Base-by-base conservation (phyloP, 2,113 vertebrate species). In the Gymnarchus niloticus region DNA sequence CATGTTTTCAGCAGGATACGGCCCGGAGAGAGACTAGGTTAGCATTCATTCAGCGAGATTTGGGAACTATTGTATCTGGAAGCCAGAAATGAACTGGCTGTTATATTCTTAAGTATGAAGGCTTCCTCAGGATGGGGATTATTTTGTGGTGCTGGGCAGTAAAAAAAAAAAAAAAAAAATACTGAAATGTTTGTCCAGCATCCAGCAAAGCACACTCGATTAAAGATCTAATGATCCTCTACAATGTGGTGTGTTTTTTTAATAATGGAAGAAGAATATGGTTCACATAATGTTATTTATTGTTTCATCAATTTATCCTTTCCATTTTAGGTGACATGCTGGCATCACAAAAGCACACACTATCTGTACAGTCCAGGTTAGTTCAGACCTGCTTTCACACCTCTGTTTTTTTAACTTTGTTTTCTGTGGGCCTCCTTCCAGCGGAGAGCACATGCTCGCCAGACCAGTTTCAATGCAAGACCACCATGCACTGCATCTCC, bases 391-490 rank as follows among this genome's bases (percentile, higher is more conserved):
- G 12, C 25, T 84, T 49, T 28, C 44, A 48, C 49, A 83, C 21
- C 21, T 3, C 5, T 46, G 25, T 28, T 57, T 21, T 14, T 25
- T 23, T 54, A 49, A 80, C 56, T 33, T 17, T 49, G 61, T 37
- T 85, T 69, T 76, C 8, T 88, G n/a, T 85, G 33, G 10, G 48
- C 49, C 54, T 90, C 91, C 90, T 56, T 21, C 80, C 92, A 99
- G 98, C 98, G 83, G 97, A 99, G 92, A 99, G 97, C 94, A 99
- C 97, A 88, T 99, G 98, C 89, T 99, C 98, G 73, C 96, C 98
- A 56, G 97, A 99, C 89, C 98, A 99, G 91, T 99, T 99, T 92
- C 98, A 99, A 86, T 99, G 98, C 89, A 97, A 97, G 93, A 96
- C 97, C 28, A 98, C 97, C 44, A 99, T 98, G 87, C 97, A 99